Evolutionary conservation across 2,113 vertebrate genomes (phyloP).

Genomic region (Phrynosoma blainvillii): DNA sequence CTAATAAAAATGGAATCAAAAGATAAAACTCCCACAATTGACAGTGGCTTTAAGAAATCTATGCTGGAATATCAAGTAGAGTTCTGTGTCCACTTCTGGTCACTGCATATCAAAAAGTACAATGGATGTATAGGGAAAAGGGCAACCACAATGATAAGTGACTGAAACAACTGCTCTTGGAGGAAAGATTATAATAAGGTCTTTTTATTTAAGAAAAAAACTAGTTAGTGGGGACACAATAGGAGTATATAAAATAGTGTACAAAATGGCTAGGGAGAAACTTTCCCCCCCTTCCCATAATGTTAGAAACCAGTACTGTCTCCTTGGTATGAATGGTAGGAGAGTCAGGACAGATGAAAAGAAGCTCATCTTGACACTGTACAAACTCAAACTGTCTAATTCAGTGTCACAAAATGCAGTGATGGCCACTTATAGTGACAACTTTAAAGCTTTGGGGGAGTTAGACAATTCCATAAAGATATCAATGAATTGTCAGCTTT

Average conservation of each 20-base stretch:
- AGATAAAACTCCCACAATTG: too few relatives aligned
- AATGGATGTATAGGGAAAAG: neutral
- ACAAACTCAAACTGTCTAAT: neutral
- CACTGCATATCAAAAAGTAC: neutral
- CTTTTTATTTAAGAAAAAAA: neutral
- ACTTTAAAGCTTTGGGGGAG: too few relatives aligned
- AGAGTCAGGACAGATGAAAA: neutral
- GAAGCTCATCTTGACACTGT: neutral
- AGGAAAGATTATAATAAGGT: neutral
- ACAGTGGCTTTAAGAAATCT: too few relatives aligned
- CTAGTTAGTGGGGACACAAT: neutral
- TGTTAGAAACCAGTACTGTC: neutral
- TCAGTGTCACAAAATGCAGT: neutral
- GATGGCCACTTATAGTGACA: too few relatives aligned
- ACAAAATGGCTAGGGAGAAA: neutral
- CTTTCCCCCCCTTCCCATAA: neutral
- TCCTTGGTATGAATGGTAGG: too few relatives aligned
- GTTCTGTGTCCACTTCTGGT: too few relatives aligned
- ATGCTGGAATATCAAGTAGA: too few relatives aligned
- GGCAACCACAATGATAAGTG: neutral
- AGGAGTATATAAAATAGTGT: neutral
- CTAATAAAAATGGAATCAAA: too few relatives aligned
- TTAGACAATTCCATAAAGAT: too few relatives aligned
- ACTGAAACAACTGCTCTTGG: neutral
- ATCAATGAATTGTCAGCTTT: too few relatives aligned